Base-by-base conservation (phyloP, 2,797 vertebrate genomes). In the Brachyalestes nurse region DNA sequence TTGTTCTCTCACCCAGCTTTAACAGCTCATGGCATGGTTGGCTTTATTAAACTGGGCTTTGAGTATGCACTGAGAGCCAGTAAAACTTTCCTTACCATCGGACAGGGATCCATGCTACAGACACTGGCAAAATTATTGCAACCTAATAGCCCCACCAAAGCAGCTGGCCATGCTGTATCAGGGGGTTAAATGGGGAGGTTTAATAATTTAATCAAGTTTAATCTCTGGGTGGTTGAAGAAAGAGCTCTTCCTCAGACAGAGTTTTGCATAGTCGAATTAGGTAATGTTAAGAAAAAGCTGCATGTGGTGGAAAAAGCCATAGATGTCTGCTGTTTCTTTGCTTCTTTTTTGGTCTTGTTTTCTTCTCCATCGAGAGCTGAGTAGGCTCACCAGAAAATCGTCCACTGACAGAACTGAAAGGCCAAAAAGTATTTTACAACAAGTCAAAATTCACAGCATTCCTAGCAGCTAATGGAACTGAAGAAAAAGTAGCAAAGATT, bases 1-100 rank as follows among this genome's bases (percentile, higher is more conserved):
- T 93, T 92, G 92, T 92, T 90, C 92, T 90, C 87, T 82, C 82
- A 85, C 82, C 81, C 83, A 78, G 86, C 86, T 91, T 93, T 94
- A 94, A 93, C 85, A 82, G 90, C 91, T 94, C 85, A 85, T 92
- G 93, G 94, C 92, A 87, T 84, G 7, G 87, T 89, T 87, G 89
- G 91, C 92, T 94, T 95, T 95, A 95, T 95, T 95, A 95, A 95
- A 94, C 94, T 94, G 94, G 93, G 94, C 92, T 94, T 94, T 94
- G 92, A 93, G 89, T 91, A 87, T 88, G 90, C 94, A 89, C 94
- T 92, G 67, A 91, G 92, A 93, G 88, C 91, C 92, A 92, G 90
- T 95, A 95, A 95, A 94, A 93, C 91, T 90, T 91, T 88, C 23
- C 90, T 90, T 91, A 94, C 89, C 87, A 91, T 88, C 86, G 89